Evolutionary conservation across 2,113 vertebrate genomes (phyloP).

Genomic region (Cavia aperea): DNA sequence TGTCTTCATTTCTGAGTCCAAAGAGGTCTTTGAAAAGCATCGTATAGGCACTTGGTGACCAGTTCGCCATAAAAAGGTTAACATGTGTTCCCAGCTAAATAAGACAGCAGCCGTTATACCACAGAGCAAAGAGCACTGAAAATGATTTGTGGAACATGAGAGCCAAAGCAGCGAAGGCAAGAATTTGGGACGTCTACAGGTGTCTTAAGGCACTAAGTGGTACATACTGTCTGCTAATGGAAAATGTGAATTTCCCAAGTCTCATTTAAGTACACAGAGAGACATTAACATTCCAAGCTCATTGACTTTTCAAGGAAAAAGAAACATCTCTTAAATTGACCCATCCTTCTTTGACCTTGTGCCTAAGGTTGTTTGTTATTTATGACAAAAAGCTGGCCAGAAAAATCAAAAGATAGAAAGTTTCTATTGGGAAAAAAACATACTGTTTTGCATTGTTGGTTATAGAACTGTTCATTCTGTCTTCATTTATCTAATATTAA

Average conservation of each 20-base stretch:
- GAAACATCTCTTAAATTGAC: slow-evolving; percentile 16
- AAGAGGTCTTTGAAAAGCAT: slow-evolving; percentile 7
- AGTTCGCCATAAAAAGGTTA: slow-evolving; percentile 39
- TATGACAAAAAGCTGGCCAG: not conserved
- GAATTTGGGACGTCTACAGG: slow-evolving; percentile 12
- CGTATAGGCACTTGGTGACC: not conserved
- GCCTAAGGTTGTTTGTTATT: not conserved
- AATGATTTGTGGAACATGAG: not conserved
- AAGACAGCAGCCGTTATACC: not conserved
- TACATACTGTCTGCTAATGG: slow-evolving; percentile 22
- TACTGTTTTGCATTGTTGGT: not conserved
- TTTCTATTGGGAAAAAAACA: not conserved
- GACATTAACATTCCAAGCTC: slow-evolving; percentile 20
- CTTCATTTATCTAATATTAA: slow-evolving; percentile 32
- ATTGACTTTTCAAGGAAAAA: not conserved
- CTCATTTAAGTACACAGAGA: slow-evolving; percentile 35
- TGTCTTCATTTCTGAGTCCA: slow-evolving; percentile 19
- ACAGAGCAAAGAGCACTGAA: not conserved
- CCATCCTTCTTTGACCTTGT: slow-evolving; percentile 7
- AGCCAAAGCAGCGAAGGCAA: not conserved
- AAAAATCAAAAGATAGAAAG: slow-evolving; percentile 36
- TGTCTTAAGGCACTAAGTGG: slow-evolving; percentile 24
- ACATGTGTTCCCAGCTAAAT: slow-evolving; percentile 6
- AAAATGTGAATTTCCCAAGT: slow-evolving; percentile 47
- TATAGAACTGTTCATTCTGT: not conserved